Conservation (phyloP, 2,113 vertebrate species). For the Copsychus sechellarum region DNA sequence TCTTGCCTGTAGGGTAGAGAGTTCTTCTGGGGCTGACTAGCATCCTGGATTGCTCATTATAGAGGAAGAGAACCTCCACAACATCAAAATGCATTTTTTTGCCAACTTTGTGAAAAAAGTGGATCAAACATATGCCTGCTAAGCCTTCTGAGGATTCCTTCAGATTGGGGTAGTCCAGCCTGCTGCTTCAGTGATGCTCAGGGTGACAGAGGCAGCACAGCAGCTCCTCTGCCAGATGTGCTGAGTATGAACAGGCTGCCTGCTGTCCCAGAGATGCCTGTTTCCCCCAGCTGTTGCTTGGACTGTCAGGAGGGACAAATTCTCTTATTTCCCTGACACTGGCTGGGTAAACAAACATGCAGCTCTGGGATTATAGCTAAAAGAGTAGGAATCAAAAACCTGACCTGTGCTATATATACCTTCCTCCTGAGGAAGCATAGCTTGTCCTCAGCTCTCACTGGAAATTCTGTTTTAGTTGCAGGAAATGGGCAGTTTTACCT, state of each 20-base stretch:
- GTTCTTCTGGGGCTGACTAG: background rate
- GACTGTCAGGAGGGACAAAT: background rate
- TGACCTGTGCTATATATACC: background rate
- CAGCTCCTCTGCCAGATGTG: background rate
- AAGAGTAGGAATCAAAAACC: background rate
- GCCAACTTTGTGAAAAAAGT: background rate
- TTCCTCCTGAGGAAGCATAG: background rate
- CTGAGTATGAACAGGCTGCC: background rate
- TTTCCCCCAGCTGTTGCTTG: background rate
- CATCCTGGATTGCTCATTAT: background rate
- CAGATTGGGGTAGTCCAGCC: rapidly evolving
- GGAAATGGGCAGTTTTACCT: background rate
- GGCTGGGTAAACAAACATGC: background rate
- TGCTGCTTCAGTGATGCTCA: background rate
- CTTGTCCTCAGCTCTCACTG: background rate
- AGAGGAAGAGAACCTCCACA: background rate
- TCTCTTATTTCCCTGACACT: background rate
- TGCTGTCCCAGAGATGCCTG: background rate
- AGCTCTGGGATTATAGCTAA: background rate
- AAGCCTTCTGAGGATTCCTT: background rate
- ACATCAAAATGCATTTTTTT: background rate
- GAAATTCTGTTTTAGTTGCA: background rate
- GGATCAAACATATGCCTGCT: background rate
- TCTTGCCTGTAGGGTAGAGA: background rate
- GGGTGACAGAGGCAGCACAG: background rate